phyloP scores from a whole-genome alignment of 92 coral and sea anemone species.

The Heliopora coerulea region DNA sequence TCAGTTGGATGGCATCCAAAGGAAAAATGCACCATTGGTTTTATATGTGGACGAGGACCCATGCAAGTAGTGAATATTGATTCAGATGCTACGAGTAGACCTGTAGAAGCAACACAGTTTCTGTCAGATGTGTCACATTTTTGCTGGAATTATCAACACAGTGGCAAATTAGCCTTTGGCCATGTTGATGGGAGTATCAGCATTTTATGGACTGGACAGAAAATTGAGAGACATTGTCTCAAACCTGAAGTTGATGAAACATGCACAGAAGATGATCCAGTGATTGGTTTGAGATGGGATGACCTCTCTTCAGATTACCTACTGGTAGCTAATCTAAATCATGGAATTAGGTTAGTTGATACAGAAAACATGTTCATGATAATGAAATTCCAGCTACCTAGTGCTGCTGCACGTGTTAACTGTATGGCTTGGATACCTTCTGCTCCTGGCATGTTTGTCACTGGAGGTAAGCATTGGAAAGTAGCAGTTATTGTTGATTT shows the following conservation, averaged over 20 bases:
- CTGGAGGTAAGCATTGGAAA: conserved; percentile 73
- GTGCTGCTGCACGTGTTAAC: conserved; percentile 74
- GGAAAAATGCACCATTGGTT: conserved; percentile 66
- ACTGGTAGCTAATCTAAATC: conserved; percentile 69
- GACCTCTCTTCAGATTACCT: conserved; percentile 81
- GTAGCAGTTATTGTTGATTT: no score
- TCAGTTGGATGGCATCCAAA: conserved; percentile 87
- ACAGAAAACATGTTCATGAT: conserved; percentile 75
- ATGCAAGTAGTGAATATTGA: conserved; percentile 67
- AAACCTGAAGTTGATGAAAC: conserved; percentile 76
- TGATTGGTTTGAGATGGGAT: conserved; percentile 89
- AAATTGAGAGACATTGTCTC: conserved; percentile 74
- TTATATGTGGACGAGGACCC: conserved; percentile 92
- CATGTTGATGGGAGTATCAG: conserved; percentile 92
- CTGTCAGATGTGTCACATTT: conserved; percentile 86
- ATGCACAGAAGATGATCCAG: conserved; percentile 86
- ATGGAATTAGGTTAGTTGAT: conserved; percentile 80
- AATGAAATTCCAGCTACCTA: conserved; percentile 87
- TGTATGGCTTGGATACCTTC: conserved; percentile 88
- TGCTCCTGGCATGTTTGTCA: conserved; percentile 94
- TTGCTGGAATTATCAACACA: conserved; percentile 80
- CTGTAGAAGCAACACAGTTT: conserved; percentile 75
- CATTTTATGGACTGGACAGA: conserved; percentile 67
- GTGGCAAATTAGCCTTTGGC: conserved; percentile 81
- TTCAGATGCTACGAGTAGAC: conserved; percentile 61